Percentiles rank a stretch among this genome's conserved stretches.
Evolutionary conservation across 2,797 vertebrate species (phyloP).

Genomic region (Acridotheres tristis): DNA sequence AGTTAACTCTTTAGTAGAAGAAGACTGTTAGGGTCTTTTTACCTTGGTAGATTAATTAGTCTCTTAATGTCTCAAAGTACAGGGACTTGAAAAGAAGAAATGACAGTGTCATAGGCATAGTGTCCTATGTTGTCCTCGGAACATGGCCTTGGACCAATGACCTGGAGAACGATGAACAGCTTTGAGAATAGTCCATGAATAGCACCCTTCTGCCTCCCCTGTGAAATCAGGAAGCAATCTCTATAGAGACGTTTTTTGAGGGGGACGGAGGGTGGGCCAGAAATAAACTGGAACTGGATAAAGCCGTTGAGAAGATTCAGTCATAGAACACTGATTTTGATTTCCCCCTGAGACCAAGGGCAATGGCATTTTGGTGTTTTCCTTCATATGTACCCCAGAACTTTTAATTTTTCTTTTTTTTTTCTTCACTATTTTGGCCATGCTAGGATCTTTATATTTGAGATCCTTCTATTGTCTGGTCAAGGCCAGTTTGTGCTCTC

Average conservation of each 20-base stretch:
- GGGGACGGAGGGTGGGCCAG: accelerated
- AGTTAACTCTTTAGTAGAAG: conserved; percentile 50
- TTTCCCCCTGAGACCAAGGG: neutral
- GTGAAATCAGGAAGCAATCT: neutral
- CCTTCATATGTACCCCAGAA: neutral
- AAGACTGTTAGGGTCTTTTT: neutral
- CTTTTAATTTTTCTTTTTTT: neutral
- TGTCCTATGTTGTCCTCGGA: neutral
- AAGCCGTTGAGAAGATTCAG: neutral
- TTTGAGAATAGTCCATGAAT: neutral
- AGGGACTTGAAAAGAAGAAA: neutral
- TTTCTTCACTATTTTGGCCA: neutral
- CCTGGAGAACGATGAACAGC: conserved; percentile 20
- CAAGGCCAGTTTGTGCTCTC: neutral
- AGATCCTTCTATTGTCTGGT: neutral
- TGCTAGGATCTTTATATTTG: neutral
- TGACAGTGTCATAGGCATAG: neutral
- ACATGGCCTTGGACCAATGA: neutral
- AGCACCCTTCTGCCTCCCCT: neutral
- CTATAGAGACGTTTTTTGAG: neutral
- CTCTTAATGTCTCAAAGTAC: neutral
- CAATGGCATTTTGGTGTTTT: neutral
- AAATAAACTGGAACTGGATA: neutral
- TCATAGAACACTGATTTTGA: neutral
- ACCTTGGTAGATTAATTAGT: neutral